These are phyloP conservation scores for Nymphalis c-album DNA, from an alignment of 2,888 invertebrate species.

Conservation along the genomic window DNA sequence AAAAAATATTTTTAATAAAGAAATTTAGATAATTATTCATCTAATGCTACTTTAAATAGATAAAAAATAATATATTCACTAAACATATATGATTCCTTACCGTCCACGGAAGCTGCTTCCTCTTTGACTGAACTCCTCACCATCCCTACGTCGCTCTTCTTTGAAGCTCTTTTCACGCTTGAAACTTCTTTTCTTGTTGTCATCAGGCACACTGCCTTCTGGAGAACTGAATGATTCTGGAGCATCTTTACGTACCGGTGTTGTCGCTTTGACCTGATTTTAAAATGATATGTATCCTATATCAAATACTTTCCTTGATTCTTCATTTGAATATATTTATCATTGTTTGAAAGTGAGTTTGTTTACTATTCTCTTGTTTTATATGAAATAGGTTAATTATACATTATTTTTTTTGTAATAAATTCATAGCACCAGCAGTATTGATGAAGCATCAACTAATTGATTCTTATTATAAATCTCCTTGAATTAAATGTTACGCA, in stretches of 20 bases:
- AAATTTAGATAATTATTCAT: too few relatives aligned
- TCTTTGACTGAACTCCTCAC: conserved; percentile 62
- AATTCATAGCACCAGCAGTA: too few relatives aligned
- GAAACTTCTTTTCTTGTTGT: conserved; percentile 57
- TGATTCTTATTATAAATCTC: too few relatives aligned
- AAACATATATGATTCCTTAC: conserved; percentile 42
- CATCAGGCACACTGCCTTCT: conserved; percentile 61
- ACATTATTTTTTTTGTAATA: too few relatives aligned
- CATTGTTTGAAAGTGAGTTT: too few relatives aligned
- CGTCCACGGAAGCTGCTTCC: conserved; percentile 67
- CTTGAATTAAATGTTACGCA: too few relatives aligned
- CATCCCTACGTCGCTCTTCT: conserved; percentile 62
- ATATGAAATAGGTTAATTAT: too few relatives aligned
- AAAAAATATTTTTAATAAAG: background rate
- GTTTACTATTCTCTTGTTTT: too few relatives aligned
- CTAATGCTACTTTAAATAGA: too few relatives aligned
- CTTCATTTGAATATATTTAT: too few relatives aligned
- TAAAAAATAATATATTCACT: too few relatives aligned
- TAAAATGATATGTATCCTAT: background rate
- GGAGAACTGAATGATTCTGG: conserved; percentile 70
- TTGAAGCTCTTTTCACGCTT: conserved; percentile 72
- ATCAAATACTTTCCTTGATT: background rate
- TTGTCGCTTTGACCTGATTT: conserved; percentile 53
- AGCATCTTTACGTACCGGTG: conserved; percentile 67
- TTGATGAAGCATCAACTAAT: too few relatives aligned